Percentiles rank a stretch among this genome's conserved stretches.
phyloP scores from a whole-genome alignment of 2,113 vertebrate genomes.

The Procapra przewalskii region DNA sequence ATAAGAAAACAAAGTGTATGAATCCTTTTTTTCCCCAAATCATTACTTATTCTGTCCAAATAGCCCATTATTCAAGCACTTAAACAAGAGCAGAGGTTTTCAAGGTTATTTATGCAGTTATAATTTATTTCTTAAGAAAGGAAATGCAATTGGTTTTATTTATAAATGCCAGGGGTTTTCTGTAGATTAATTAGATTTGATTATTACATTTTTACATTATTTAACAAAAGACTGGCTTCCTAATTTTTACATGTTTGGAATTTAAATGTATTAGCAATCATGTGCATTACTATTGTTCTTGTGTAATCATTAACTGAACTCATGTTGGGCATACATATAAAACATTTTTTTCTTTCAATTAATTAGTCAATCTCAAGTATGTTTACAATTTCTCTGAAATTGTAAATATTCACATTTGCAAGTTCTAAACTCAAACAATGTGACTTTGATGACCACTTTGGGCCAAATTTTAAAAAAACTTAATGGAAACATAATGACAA shows the following conservation, averaged over 20 bases:
- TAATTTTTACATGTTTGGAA: background rate
- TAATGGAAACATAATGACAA: background rate
- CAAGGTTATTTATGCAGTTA: conserved; percentile 70
- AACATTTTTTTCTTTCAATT: background rate
- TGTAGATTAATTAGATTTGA: conserved; percentile 24
- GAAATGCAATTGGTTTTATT: conserved; percentile 44
- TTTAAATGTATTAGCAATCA: background rate
- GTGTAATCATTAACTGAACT: background rate
- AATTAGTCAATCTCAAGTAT: background rate
- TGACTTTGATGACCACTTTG: background rate
- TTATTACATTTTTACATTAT: conserved; percentile 62
- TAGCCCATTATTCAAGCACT: conserved; percentile 31
- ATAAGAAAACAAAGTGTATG: conserved; percentile 37
- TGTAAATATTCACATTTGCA: background rate
- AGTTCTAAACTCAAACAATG: background rate
- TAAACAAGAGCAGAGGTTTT: conserved; percentile 54
- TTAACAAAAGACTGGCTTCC: conserved; percentile 40
- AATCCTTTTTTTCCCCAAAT: background rate
- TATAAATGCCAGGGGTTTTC: conserved; percentile 44
- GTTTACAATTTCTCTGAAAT: background rate
- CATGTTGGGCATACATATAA: background rate
- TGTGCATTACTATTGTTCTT: background rate
- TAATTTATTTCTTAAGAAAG: conserved; percentile 50
- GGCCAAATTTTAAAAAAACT: background rate
- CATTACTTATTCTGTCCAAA: conserved; percentile 59